A percentile compares a stretch with the other conserved stretches of the same genome.
phyloP scores from a whole-genome alignment of 2,113 vertebrate species.

The Actinemys pallida region DNA sequence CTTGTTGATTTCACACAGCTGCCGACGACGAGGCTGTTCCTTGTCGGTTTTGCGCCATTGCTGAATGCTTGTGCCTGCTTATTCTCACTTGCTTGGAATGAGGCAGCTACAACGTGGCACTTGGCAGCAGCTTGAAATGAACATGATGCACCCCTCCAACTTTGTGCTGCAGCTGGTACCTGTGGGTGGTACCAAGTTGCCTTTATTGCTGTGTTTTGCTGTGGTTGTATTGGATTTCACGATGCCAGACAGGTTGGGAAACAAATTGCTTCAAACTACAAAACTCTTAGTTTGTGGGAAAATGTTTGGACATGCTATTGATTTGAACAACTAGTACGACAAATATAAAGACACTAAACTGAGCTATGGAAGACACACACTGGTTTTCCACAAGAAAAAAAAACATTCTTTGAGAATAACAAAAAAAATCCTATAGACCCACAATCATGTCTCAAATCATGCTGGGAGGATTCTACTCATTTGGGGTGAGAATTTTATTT shows the following conservation, averaged over 20 bases:
- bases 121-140: slow-evolving; percentile 47
- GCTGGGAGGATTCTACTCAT: slow-evolving; percentile 9
- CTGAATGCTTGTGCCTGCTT: slow-evolving; percentile 60
- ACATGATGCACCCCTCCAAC: background rate
- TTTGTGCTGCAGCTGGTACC: slow-evolving; percentile 28
- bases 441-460: background rate
- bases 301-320: background rate
- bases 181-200: slow-evolving; percentile 27
- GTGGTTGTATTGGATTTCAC: background rate
- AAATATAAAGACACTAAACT: background rate
- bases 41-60: slow-evolving; percentile 36
- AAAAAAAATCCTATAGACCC: background rate
- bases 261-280: background rate
- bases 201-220: background rate
- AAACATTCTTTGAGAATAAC: background rate
- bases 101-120: slow-evolving; percentile 54
- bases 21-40: slow-evolving; percentile 50
- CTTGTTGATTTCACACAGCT: slow-evolving; percentile 72
- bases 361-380: background rate
- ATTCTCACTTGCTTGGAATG: slow-evolving; percentile 60
- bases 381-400: background rate
- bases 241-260: background rate
- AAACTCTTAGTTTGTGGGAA: background rate
- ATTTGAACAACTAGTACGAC: background rate
- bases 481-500: background rate